These are phyloP conservation scores for Hemichromis elongatus DNA, from an alignment of 2,113 vertebrate species.

Conservation along the genomic window DNA sequence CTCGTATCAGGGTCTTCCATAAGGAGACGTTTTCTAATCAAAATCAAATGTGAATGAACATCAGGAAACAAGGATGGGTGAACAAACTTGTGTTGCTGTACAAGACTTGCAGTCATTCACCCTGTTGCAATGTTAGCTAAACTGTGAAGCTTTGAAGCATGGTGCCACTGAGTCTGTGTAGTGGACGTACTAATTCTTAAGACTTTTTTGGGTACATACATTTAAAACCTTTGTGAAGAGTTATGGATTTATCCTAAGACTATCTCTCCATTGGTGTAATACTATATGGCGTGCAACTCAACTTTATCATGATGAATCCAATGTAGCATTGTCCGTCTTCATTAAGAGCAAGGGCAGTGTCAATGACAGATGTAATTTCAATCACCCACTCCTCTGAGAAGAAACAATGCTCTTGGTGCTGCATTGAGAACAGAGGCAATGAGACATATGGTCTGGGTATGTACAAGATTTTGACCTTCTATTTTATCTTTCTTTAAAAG, in stretches of 20 bases:
- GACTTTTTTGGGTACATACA: not conserved
- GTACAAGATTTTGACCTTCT: accelerated
- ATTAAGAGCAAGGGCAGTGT: accelerated
- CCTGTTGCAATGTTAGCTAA: not conserved
- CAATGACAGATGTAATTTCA: not conserved
- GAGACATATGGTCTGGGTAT: accelerated
- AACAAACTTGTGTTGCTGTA: not conserved
- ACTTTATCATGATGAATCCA: not conserved
- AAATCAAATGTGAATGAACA: not conserved
- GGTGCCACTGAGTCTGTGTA: not conserved
- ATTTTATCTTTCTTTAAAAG: not conserved
- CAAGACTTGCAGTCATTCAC: not conserved
- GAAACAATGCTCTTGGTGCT: not conserved
- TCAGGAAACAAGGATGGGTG: not conserved
- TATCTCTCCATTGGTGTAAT: accelerated
- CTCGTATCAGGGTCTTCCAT: accelerated
- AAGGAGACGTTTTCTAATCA: not conserved
- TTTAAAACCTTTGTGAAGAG: not conserved
- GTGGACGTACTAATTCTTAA: not conserved
- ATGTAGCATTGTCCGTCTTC: accelerated
- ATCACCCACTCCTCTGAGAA: not conserved
- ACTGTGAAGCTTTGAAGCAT: not conserved
- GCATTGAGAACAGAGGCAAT: not conserved
- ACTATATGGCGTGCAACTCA: not conserved
- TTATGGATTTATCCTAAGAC: not conserved